These are phyloP conservation scores for Nipponia nippon DNA, from an alignment of 2,113 vertebrate species.

Conservation along the genomic window DNA sequence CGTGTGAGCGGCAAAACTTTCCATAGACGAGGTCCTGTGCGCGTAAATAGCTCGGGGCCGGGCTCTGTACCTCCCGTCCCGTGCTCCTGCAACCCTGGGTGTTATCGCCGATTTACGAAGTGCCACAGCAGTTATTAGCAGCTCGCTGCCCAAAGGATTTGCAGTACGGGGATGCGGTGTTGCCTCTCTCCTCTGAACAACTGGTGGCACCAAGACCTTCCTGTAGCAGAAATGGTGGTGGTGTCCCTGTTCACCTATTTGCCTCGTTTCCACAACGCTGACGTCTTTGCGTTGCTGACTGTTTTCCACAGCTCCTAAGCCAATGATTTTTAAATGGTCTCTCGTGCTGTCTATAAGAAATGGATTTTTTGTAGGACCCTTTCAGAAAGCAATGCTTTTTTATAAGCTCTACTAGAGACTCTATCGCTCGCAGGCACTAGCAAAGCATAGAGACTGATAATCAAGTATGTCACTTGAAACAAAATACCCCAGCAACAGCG, in stretches of 20 bases:
- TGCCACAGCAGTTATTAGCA: background rate
- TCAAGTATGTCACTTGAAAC: background rate
- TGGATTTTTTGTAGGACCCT: background rate
- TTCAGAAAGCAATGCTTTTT: background rate
- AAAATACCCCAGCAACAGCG: background rate
- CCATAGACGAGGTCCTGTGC: background rate
- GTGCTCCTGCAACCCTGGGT: background rate
- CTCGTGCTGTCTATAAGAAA: background rate
- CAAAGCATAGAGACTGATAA: background rate
- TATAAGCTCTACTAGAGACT: background rate
- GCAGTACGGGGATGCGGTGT: fast-evolving
- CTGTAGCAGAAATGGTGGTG: background rate
- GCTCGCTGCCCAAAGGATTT: background rate
- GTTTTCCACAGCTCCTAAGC: background rate
- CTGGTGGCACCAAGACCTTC: background rate
- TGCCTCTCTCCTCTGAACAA: background rate
- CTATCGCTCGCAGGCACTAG: background rate
- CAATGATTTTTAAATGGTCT: background rate
- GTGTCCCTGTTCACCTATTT: background rate
- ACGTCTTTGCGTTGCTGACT: background rate
- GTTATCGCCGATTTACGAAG: background rate
- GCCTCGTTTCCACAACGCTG: background rate
- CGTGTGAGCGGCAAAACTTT: fast-evolving
- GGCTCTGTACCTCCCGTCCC: too few relatives aligned
- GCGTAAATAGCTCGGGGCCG: background rate